Base-by-base conservation (phyloP, 2,888 invertebrate genomes). In the Neoaliturus tenellus region DNA sequence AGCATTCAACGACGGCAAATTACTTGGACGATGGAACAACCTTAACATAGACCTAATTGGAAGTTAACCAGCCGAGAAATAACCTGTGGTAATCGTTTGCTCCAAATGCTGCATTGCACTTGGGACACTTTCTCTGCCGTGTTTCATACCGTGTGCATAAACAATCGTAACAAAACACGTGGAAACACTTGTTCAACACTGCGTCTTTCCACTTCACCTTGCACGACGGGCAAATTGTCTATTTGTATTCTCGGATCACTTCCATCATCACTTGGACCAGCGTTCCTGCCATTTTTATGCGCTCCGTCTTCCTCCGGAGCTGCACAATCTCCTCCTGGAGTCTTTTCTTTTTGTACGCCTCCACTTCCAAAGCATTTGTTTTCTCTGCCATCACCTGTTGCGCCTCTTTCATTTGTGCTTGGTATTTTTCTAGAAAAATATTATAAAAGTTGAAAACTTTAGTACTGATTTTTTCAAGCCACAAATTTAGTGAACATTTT, bases 111-210 rank as follows among this genome's bases (percentile, higher is more conserved):
- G 98, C 98, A 91, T 99, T 99, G 92, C 99, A 99, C 92, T 99
- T 99, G 83, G 99, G 99, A 91, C 99, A 99, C 91, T 99, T 99
- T 85, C 99, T 93, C 90, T 99, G 99, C 73, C 99, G 93, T 4
- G 99, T 99, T 91, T 99, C 99, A 91, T 99, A 99, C 81, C 99
- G 95, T 81, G 98, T 99, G 89, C 98, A 97, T 87, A 99, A 93
- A 91, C 99, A 99, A n/a, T 99, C 98, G 93, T 98, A 98, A 91
- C 99, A 99, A 92, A 99, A 99, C 82, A 99, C 99, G 91, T 99
- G 99, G 94, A 99, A 99, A 91, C 99, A 99, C 91, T 99, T 99
- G 82, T 98, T 98, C 35, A 99, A 93, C 44, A 99, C 99, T 0
- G 99, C 99, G 92, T 99, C 99, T 91, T 99, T 99, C 88, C 98